Conservation (phyloP, 2,888 invertebrate genomes). For the Diarsia mendica region DNA sequence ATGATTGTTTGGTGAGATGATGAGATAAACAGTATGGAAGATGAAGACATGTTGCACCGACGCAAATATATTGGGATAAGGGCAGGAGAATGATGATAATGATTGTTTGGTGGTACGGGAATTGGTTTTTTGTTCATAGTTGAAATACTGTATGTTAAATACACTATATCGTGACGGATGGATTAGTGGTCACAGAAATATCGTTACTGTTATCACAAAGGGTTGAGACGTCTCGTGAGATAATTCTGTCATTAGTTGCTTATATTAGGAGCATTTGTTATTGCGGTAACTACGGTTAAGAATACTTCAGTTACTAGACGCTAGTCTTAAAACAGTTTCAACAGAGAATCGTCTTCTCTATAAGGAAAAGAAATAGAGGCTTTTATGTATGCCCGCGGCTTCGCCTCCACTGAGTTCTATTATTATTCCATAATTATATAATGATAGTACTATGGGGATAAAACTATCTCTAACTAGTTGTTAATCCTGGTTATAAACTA, state of each 20-base stretch:
- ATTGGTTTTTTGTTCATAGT: not conserved
- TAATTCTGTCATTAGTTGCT: constrained; percentile 14
- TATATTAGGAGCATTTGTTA: not conserved
- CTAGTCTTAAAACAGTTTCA: not conserved
- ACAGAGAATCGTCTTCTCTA: not conserved
- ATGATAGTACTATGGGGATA: too few relatives aligned
- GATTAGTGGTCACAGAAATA: constrained; percentile 28
- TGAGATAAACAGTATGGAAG: too few relatives aligned
- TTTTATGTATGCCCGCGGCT: not conserved
- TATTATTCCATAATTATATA: too few relatives aligned
- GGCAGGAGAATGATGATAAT: too few relatives aligned
- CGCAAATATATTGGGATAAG: too few relatives aligned
- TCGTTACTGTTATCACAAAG: constrained; percentile 33
- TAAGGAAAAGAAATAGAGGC: not conserved
- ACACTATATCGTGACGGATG: constrained; percentile 14
- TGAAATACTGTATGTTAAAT: not conserved
- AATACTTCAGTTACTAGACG: not conserved
- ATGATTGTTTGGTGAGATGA: too few relatives aligned
- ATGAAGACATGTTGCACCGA: too few relatives aligned
- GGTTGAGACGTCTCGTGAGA: not conserved
- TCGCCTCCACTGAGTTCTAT: not conserved
- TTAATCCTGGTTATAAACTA: not conserved
- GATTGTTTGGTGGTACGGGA: too few relatives aligned
- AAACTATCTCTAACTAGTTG: too few relatives aligned
- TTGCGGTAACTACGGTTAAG: not conserved